phyloP scores from a whole-genome alignment of 2,797 vertebrate species.

The Parotocinclus haroldoi region DNA sequence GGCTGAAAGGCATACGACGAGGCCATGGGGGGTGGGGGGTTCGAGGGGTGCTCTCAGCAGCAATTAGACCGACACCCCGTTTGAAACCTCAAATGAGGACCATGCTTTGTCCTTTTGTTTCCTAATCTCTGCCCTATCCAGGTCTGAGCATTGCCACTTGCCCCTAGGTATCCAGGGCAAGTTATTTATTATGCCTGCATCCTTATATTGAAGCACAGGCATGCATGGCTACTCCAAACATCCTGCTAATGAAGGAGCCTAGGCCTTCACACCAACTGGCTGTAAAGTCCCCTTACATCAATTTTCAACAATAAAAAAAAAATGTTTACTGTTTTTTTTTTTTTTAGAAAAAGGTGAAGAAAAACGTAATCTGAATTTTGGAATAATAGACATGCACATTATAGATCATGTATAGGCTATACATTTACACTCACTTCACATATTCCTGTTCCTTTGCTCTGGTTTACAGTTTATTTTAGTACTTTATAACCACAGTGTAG shows the following conservation, averaged over 20 bases:
- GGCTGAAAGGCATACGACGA: slow-evolving; percentile 13
- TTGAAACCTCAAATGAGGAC: slow-evolving; percentile 26
- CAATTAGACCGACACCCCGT: slow-evolving; percentile 44
- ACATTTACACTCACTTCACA: too few relatives aligned
- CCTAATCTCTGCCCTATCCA: slow-evolving; percentile 37
- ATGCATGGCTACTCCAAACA: slow-evolving; percentile 14
- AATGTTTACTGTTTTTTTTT: neutral
- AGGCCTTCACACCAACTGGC: slow-evolving; percentile 1
- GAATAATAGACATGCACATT: too few relatives aligned
- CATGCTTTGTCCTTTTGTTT: slow-evolving; percentile 49
- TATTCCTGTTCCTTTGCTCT: too few relatives aligned
- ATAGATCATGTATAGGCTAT: too few relatives aligned
- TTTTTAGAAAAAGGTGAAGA: neutral
- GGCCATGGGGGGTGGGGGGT: slow-evolving; percentile 29
- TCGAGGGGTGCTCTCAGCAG: slow-evolving; percentile 23
- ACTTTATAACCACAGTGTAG: neutral
- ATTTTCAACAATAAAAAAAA: too few relatives aligned
- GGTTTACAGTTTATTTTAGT: neutral
- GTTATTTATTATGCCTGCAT: slow-evolving; percentile 43
- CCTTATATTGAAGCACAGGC: slow-evolving; percentile 24
- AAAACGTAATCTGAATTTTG: neutral
- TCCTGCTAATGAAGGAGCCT: slow-evolving; percentile 1
- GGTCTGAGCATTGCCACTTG: slow-evolving; percentile 11
- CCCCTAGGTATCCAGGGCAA: slow-evolving; percentile 33
- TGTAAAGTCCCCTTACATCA: too few relatives aligned